phyloP scores from a whole-genome alignment of 2,113 vertebrate species.

The Ameiurus melas region DNA sequence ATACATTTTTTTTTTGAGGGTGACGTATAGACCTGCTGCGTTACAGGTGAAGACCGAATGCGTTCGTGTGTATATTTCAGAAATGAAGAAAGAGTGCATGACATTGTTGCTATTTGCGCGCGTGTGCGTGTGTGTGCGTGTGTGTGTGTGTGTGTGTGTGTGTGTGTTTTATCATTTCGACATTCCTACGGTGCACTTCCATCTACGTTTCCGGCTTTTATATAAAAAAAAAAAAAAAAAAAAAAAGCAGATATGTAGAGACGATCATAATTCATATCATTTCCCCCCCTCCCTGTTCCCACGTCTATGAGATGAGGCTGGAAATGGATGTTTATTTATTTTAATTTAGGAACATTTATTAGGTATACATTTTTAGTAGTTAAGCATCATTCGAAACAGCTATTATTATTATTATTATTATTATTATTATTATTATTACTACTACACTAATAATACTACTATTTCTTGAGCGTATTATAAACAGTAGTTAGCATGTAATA shows the following conservation, averaged over 20 bases:
- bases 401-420: slow-evolving; percentile 18
- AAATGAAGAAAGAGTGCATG: not conserved
- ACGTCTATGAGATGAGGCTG: not conserved
- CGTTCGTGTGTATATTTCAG: not conserved
- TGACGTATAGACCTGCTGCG: not conserved
- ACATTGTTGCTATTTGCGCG: not conserved
- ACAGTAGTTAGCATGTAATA: not conserved
- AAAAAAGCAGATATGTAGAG: not conserved
- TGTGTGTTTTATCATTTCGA: not conserved
- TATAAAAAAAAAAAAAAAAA: too few species aligned
- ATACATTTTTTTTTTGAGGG: not conserved
- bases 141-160: not conserved
- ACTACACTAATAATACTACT: not conserved
- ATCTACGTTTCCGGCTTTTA: not conserved
- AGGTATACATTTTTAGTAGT: not conserved
- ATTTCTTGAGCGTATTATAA: not conserved
- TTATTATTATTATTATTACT: slow-evolving; percentile 17
- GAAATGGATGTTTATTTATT: not conserved
- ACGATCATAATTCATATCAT: not conserved
- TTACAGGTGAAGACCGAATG: slow-evolving; percentile 6
- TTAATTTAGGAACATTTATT: not conserved
- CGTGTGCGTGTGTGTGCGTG: not conserved
- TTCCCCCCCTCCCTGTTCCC: not conserved
- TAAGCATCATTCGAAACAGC: not conserved
- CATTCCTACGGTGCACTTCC: not conserved